Base-by-base conservation (phyloP, 1,140 invertebrate species). In the Aethina tumida region DNA sequence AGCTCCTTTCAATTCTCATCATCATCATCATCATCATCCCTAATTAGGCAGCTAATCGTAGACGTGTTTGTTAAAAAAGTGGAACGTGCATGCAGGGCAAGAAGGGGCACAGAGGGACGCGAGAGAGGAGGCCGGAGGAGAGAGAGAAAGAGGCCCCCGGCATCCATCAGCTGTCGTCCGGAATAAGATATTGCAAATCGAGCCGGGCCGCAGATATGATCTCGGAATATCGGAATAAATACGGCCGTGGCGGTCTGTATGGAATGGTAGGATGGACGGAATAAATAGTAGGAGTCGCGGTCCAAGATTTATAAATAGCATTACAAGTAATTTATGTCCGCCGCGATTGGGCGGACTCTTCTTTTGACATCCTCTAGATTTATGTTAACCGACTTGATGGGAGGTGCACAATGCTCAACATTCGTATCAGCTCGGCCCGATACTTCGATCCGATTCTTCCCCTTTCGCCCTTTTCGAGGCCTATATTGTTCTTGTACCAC, bases 261-360 rank as follows among this genome's bases (percentile, higher is more conserved):
- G 39, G 38, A 38, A 26, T 29, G 35, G n/a, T 28, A 40, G 47
- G 43, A 45, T 42, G 39, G 47, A 35, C 43, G 38, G 43, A 47
- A 50, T 48, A 50, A 52, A 51, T 53, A 47, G 49, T 47, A 45
- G 45, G 51, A 48, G 43, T 50, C 42, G 43, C 43, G 46, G 41
- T 45, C 39, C 36, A 43, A 49, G 52, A 56, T 54, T 56, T 56
- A 57, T 57, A 57, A 57, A 57, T 57, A 55, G 55, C 53, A 55
- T 53, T 57, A 57, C 54, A 51, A 52, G 53, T 57, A 57, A 57
- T 57, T 57, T 57, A 57, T 57, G 53, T 55, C 43, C 43, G 53
- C 41, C 45, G 55, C 55, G 55, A 57, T 57, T 57, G 55, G 55
- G 55, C 55, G 55, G 46, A 35, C 52, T 55, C 49, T 53, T 43